A percentile compares a stretch with the other conserved stretches of the same genome.
Conservation (phyloP, 1,140 invertebrate species). For the Campoletis sonorensis region DNA sequence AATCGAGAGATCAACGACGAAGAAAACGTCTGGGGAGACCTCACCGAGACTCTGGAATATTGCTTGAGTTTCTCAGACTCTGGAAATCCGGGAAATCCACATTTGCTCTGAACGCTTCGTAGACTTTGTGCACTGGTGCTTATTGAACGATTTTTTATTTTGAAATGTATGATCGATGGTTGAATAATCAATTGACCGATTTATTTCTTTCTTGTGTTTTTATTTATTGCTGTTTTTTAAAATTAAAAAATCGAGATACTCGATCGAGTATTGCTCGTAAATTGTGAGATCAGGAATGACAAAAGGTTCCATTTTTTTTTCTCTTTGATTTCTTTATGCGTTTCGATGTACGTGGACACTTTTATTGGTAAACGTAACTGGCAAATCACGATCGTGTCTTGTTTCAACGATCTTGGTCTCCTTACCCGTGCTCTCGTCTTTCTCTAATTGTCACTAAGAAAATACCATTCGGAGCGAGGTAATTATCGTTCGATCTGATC, state of each 20-base stretch:
- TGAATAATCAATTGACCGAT: no score
- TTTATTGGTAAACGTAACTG: background rate
- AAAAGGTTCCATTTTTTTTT: background rate
- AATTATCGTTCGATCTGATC: slow-evolving; percentile 48
- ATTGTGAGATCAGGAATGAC: background rate
- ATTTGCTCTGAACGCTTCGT: no score
- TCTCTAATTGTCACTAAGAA: slow-evolving; percentile 46
- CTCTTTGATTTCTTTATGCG: background rate
- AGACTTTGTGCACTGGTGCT: no score
- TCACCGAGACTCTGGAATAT: no score
- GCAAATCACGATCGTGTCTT: slow-evolving; percentile 15
- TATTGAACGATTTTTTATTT: no score
- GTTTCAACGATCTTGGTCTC: background rate
- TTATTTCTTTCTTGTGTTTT: no score
- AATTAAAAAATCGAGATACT: no score
- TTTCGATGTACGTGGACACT: background rate
- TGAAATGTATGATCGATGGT: no score
- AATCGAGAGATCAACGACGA: background rate
- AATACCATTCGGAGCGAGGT: slow-evolving; percentile 44
- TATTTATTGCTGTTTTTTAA: no score
- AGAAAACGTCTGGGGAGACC: no score
- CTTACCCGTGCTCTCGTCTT: slow-evolving; percentile 15
- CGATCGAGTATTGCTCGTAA: background rate
- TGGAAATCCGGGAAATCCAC: no score
- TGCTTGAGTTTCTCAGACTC: no score